phyloP scores from a whole-genome alignment of 2,113 vertebrate genomes.

The Neofelis nebulosa region DNA sequence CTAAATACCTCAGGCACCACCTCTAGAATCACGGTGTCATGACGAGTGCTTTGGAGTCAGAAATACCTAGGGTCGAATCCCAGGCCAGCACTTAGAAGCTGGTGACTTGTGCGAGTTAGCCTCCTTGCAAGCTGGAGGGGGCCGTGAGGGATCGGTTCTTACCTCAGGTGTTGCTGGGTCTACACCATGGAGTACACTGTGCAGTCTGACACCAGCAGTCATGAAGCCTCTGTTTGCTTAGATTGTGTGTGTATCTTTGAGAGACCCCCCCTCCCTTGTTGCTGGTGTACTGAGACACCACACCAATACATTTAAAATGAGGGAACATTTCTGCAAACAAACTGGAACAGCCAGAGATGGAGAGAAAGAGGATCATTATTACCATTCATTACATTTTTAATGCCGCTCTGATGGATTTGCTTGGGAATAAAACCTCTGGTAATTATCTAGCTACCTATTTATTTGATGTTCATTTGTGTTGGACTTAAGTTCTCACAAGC shows the following conservation, averaged over 20 bases:
- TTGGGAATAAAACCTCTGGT: conserved; percentile 20
- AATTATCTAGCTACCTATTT: conserved; percentile 56
- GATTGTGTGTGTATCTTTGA: not conserved
- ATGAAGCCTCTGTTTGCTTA: not conserved
- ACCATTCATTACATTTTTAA: conserved; percentile 23
- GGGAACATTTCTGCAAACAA: conserved; percentile 53
- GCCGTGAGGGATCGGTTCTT: not conserved
- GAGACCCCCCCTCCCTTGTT: not conserved
- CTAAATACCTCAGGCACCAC: not conserved
- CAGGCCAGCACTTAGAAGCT: not conserved
- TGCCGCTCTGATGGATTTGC: conserved; percentile 47
- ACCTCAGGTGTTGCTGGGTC: not conserved
- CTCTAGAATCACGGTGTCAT: not conserved
- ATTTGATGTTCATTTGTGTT: conserved; percentile 44
- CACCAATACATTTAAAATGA: conserved; percentile 57
- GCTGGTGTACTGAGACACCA: not conserved
- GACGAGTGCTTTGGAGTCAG: not conserved
- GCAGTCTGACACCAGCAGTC: not conserved
- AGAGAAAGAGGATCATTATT: conserved; percentile 7
- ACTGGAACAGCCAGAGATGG: conserved; percentile 9
- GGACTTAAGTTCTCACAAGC: not conserved
- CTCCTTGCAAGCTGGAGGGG: not conserved
- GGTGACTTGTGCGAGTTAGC: not conserved
- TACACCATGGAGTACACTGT: no score
- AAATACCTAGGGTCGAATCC: not conserved